Percentiles rank a stretch among this genome's conserved stretches.
Conservation (phyloP, 2,113 vertebrate species). For the Syngnathoides biaculeatus region DNA sequence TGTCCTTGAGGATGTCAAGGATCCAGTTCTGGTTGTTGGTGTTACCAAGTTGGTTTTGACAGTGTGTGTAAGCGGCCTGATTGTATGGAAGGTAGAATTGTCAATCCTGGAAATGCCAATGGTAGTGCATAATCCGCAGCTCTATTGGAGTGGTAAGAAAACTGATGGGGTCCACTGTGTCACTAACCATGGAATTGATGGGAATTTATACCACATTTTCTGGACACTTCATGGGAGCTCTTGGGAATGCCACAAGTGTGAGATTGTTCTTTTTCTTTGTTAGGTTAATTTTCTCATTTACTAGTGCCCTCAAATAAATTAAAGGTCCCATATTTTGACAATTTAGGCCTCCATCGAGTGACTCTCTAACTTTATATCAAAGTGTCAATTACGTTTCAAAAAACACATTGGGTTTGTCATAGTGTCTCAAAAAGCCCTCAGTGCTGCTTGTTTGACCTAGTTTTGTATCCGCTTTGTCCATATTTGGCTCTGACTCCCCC, state of each 20-base stretch:
- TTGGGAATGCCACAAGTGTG: not conserved
- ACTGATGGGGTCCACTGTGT: not conserved
- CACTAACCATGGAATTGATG: not conserved
- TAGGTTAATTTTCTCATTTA: not conserved
- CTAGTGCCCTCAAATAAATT: not conserved
- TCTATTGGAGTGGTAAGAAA: not conserved
- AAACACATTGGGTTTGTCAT: too few species aligned
- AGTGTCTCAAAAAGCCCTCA: too few species aligned
- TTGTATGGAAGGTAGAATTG: not conserved
- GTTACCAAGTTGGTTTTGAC: not conserved
- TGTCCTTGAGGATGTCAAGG: not conserved
- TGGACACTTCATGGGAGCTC: too few species aligned
- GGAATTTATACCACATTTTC: not conserved
- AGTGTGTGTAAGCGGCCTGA: not conserved
- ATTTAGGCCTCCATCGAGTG: too few species aligned
- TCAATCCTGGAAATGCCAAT: not conserved
- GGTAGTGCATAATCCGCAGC: constrained; percentile 6
- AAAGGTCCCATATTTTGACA: not conserved
- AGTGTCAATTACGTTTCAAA: too few species aligned
- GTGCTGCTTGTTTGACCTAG: too few species aligned
- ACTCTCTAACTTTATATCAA: too few species aligned
- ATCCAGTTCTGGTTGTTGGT: not conserved
- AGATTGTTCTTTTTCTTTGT: not conserved
- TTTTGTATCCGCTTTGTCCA: too few species aligned
- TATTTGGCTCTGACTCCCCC: too few species aligned